phyloP scores from a whole-genome alignment of 1,140 invertebrate species.

The Mylabris phalerata region DNA sequence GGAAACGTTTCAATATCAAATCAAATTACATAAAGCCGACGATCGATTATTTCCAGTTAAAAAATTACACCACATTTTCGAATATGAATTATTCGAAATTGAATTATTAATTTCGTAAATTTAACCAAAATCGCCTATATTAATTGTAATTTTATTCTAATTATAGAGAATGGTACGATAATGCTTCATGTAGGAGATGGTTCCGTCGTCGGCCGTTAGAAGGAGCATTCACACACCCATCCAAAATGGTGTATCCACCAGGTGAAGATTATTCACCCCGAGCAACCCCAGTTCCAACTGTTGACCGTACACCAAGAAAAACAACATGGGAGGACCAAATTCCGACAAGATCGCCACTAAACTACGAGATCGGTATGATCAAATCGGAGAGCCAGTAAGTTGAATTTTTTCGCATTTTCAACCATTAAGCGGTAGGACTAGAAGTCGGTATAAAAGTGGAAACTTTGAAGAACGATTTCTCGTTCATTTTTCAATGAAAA shows the following conservation, averaged over 20 bases:
- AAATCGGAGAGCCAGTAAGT: constrained; percentile 84
- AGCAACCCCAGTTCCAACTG: constrained; percentile 49
- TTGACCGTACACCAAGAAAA: constrained; percentile 39
- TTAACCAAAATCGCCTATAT: too few species aligned
- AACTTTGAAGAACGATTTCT: too few species aligned
- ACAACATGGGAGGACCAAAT: constrained; percentile 61
- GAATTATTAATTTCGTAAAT: too few species aligned
- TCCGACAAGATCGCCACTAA: constrained; percentile 68
- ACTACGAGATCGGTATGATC: constrained; percentile 73
- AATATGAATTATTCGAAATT: too few species aligned
- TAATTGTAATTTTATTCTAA: too few species aligned
- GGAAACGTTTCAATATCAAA: too few species aligned
- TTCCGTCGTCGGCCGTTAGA: constrained; percentile 72
- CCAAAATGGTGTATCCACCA: constrained; percentile 90
- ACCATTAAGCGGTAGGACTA: too few species aligned
- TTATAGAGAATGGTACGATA: constrained; percentile 76
- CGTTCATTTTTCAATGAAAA: too few species aligned
- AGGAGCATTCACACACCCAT: constrained; percentile 81
- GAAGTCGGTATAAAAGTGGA: too few species aligned
- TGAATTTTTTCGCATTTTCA: background rate
- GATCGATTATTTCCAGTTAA: too few species aligned
- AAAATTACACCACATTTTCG: too few species aligned
- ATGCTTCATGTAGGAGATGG: constrained; percentile 79
- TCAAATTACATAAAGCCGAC: too few species aligned
- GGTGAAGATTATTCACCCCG: constrained; percentile 72